These are phyloP conservation scores for Acanthopagrus latus DNA, from an alignment of 2,797 vertebrate species.

Conservation along the genomic window DNA sequence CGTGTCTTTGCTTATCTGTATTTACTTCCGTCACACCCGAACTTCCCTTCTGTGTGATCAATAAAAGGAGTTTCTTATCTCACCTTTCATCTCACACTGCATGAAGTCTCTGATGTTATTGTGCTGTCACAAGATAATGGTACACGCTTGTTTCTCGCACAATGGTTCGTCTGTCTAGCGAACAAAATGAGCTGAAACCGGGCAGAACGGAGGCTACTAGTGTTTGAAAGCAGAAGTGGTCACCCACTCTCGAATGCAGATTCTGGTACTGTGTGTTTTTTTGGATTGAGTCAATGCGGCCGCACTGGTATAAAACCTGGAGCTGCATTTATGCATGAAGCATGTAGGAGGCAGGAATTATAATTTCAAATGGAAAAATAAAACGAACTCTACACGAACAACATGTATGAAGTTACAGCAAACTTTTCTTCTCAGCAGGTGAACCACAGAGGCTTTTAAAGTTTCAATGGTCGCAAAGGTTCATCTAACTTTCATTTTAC, in stretches of 20 bases:
- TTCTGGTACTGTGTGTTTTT: neutral
- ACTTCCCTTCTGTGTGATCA: no score
- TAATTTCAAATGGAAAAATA: neutral
- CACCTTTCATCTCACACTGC: neutral
- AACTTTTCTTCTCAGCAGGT: no score
- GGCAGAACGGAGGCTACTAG: neutral
- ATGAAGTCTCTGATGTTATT: neutral
- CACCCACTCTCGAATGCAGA: conserved; percentile 4
- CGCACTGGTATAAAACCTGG: neutral
- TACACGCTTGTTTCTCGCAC: neutral
- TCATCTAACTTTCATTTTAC: no score
- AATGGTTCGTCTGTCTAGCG: neutral
- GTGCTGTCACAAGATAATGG: neutral
- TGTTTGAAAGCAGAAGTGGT: neutral
- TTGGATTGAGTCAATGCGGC: neutral
- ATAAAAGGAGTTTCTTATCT: no score
- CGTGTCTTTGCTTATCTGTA: no score
- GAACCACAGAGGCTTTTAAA: no score
- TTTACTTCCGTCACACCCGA: no score
- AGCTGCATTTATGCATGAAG: neutral
- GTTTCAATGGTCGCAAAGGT: no score
- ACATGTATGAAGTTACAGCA: no score
- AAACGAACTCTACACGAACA: no score
- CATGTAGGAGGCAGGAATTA: neutral
- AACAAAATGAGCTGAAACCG: neutral